A percentile compares a stretch with the other conserved stretches of the same genome.
phyloP scores from a whole-genome alignment of 1,140 invertebrate genomes.

The Calycopis cecrops region DNA sequence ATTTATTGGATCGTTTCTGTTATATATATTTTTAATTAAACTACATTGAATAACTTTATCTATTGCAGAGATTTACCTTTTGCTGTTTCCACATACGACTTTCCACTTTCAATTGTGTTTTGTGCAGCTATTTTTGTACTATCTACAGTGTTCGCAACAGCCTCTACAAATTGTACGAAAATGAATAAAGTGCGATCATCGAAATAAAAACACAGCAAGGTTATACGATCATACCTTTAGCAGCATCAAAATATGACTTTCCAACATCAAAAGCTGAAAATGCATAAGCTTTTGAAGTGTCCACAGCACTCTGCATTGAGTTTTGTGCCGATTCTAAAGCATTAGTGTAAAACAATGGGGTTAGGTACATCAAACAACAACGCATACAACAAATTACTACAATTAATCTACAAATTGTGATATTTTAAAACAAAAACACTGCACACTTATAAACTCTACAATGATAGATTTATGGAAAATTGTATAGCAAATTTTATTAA shows the following conservation, averaged over 20 bases:
- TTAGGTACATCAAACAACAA: constrained; percentile 24
- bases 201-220: constrained; percentile 23
- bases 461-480: too few species aligned
- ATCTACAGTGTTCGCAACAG: constrained; percentile 55
- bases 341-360: constrained; percentile 32
- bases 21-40: too few species aligned
- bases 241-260: constrained; percentile 50
- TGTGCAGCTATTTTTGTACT: constrained; percentile 54
- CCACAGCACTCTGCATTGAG: constrained; percentile 43
- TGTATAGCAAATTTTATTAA: too few species aligned
- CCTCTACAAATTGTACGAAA: constrained; percentile 39
- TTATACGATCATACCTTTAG: constrained; percentile 45
- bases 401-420: too few species aligned
- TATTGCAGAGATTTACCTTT: constrained; percentile 40
- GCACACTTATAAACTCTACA: too few species aligned
- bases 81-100: constrained; percentile 48
- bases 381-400: constrained; percentile 5
- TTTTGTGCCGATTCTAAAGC: constrained; percentile 54
- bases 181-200: constrained; percentile 17
- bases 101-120: constrained; percentile 50
- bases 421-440: too few species aligned
- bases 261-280: constrained; percentile 50
- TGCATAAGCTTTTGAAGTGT: constrained; percentile 42
- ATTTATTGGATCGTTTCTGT: neutral
- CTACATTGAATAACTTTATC: constrained; percentile 7